A percentile compares a stretch with the other conserved stretches of the same genome.
phyloP scores from a whole-genome alignment of 1,140 invertebrate genomes.

The Lordiphosa collinella region DNA sequence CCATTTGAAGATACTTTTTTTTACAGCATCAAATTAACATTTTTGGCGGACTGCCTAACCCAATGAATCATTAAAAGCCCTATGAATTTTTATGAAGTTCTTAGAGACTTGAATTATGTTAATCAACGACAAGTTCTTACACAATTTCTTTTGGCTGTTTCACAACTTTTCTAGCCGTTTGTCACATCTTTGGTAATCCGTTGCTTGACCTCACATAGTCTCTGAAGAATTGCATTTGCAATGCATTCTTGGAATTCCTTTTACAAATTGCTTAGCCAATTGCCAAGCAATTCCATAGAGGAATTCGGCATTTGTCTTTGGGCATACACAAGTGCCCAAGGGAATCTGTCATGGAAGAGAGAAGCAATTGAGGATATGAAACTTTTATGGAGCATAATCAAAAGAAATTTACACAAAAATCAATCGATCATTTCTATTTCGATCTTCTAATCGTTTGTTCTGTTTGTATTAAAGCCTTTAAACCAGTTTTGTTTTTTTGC shows the following conservation, averaged over 20 bases:
- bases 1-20: too few species aligned
- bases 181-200: conserved; percentile 13
- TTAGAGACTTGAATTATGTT: too few species aligned
- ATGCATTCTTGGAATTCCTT: conserved; percentile 45
- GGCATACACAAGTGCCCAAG: conserved; percentile 24
- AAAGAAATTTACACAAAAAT: conserved; percentile 6
- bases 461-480: conserved; percentile 21
- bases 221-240: conserved; percentile 41
- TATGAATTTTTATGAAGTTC: too few species aligned
- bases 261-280: conserved; percentile 56
- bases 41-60: too few species aligned
- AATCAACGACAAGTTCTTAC: not conserved
- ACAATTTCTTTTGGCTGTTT: not conserved
- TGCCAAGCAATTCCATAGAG: conserved; percentile 24
- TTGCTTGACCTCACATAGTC: conserved; percentile 17
- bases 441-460: conserved; percentile 11
- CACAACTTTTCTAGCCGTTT: not conserved
- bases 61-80: too few species aligned
- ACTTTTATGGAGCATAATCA: too few species aligned
- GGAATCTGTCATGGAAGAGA: conserved; percentile 15
- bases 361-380: not conserved
- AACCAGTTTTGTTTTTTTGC: conserved; percentile 56
- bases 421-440: conserved; percentile 5
- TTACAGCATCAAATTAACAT: not conserved
- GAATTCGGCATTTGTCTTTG: conserved; percentile 15